Base-by-base conservation (phyloP, 2,113 vertebrate species). In the Dicentrarchus labrax region DNA sequence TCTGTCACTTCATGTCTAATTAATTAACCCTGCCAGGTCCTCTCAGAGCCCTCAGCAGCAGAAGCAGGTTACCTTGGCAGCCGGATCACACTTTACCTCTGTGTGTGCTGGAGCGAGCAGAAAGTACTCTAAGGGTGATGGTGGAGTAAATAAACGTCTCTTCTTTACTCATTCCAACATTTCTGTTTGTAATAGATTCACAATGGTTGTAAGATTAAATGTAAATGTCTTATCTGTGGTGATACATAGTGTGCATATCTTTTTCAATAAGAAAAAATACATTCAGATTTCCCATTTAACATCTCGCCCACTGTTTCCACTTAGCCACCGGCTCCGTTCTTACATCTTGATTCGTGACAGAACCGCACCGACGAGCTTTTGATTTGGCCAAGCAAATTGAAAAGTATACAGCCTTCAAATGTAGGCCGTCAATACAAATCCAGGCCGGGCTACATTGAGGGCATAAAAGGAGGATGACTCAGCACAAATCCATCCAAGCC, bases 1-100 rank as follows among this genome's bases (percentile, higher is more conserved):
- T 69, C 80, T 87, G 75, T 89, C 83, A 72, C 86, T 79, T 93
- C 76, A 80, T 91, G 84, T 90, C 86, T 90, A 73, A 89, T 91
- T 90, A 91, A 90, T 91, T 60, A 89, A 81, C 76, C 79, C 70
- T 16, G 86, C 43, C 60, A 47, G 47, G 56, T 76, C 76, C 79
- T 87, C 60, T 89, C 41, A 74, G 71, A 86, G 86, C 51, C 62
- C 73, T 69, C 39, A 53, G 82, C 48, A 10, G 82, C 68, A 56
- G 50, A 80, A 54, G 72, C 72, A 53, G 60, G 74, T 90, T 90
- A 84, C 87, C 76, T 72, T 68, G 80, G 69, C 53, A 75, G 61
- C 82, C 39, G 19, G 64, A 79, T 81, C 12, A 64, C 54, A 13
- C 69, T 76, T 36, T 51, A 36, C 64, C 41, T 74, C 12, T 56